A percentile compares a stretch with the other conserved stretches of the same genome.
These are phyloP conservation scores for Musca vetustissima DNA, from an alignment of 1,140 invertebrate species.

Conservation along the genomic window DNA sequence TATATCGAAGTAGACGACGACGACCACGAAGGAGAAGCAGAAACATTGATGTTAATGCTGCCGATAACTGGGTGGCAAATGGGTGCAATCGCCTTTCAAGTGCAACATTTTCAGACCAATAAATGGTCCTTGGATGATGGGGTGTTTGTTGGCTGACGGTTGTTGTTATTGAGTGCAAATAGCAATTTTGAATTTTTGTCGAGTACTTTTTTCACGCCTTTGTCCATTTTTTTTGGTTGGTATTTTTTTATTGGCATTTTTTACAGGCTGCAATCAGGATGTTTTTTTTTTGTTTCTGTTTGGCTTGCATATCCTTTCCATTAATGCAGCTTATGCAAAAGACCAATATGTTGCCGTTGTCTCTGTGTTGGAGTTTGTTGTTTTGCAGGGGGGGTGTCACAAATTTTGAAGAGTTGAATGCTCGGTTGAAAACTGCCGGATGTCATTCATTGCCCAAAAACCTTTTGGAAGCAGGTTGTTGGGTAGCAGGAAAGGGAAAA, in stretches of 20 bases:
- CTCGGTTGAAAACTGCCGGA: too few species aligned
- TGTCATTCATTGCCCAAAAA: background rate
- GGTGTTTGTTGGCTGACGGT: slow-evolving; percentile 12
- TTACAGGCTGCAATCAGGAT: slow-evolving; percentile 17
- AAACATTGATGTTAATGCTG: slow-evolving; percentile 1
- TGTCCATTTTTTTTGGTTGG: slow-evolving; percentile 5
- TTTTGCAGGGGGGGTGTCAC: background rate
- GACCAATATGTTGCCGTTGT: slow-evolving; percentile 21
- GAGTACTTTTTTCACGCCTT: slow-evolving; percentile 30
- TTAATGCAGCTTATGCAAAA: slow-evolving; percentile 24
- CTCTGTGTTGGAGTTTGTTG: background rate
- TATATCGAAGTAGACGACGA: too few species aligned
- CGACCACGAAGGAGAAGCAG: background rate
- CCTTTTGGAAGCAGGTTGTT: too few species aligned
- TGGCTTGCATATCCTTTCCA: slow-evolving; percentile 8
- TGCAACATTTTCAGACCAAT: too few species aligned
- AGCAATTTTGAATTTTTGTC: slow-evolving; percentile 54
- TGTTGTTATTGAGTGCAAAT: slow-evolving; percentile 55
- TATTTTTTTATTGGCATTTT: too few species aligned
- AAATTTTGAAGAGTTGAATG: slow-evolving; percentile 8
- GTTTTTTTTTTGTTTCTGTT: slow-evolving; percentile 1
- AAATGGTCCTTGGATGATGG: too few species aligned
- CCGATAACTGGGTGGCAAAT: background rate
- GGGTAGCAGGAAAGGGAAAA: too few species aligned
- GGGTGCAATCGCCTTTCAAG: background rate